These are phyloP conservation scores for Sciaenops ocellatus DNA, from an alignment of 2,797 vertebrate genomes.

Conservation along the genomic window DNA sequence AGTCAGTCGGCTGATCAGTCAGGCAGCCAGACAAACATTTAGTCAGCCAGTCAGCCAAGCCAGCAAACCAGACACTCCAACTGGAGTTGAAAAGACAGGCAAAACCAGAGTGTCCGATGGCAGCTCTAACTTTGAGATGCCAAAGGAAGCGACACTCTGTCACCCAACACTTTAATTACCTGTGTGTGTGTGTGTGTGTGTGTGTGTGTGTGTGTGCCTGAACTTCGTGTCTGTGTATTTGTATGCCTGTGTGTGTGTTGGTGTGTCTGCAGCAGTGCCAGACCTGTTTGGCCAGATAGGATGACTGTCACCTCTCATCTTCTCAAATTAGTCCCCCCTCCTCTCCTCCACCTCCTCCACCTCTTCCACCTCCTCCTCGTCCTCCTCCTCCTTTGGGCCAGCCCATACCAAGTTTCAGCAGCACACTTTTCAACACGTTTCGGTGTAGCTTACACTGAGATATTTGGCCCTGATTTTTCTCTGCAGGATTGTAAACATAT, in stretches of 20 bases:
- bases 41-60: constrained; percentile 40
- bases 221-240: neutral
- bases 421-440: constrained; percentile 63
- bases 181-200: constrained; percentile 34
- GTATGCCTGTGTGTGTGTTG: constrained; percentile 12
- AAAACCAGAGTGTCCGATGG: constrained; percentile 44
- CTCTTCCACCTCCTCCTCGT: neutral
- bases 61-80: constrained; percentile 25
- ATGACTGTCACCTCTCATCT: constrained; percentile 73
- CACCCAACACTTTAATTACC: constrained; percentile 77
- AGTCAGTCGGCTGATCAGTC: constrained; percentile 28
- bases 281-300: constrained; percentile 71
- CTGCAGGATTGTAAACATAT: constrained; percentile 58
- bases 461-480: constrained; percentile 43
- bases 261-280: constrained; percentile 35
- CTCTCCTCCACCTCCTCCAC: constrained; percentile 10
- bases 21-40: constrained; percentile 38
- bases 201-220: constrained; percentile 23
- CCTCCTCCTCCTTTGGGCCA: constrained; percentile 35
- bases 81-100: constrained; percentile 30
- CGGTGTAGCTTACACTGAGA: constrained; percentile 57
- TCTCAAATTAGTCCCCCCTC: constrained; percentile 53
- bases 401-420: constrained; percentile 63
- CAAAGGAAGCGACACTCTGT: constrained; percentile 62
- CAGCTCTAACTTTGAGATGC: constrained; percentile 54